A percentile compares a stretch with the other conserved stretches of the same genome.
These are phyloP conservation scores for Sebastes iracundus DNA, from an alignment of 2,797 vertebrate species.

Conservation along the genomic window DNA sequence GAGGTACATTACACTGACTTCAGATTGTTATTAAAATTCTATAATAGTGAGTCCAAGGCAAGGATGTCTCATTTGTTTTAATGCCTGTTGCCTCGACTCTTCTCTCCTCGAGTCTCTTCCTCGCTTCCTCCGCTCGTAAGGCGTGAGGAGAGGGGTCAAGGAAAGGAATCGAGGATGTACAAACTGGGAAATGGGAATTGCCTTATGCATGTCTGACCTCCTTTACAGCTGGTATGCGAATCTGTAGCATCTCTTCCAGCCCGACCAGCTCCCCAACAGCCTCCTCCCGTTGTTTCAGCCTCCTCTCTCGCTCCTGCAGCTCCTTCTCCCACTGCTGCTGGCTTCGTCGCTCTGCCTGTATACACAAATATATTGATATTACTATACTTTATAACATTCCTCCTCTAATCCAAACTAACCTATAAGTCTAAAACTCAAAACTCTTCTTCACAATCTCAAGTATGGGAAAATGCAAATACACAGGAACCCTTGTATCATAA, in stretches of 20 bases:
- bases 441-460: neutral
- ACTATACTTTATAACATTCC: neutral
- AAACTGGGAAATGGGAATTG: too few species aligned
- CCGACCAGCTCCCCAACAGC: slow-evolving; percentile 80
- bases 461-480: neutral
- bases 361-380: neutral
- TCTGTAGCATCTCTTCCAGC: slow-evolving; percentile 84
- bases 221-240: slow-evolving; percentile 46
- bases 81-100: too few species aligned
- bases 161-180: too few species aligned
- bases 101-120: too few species aligned
- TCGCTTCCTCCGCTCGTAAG: too few species aligned
- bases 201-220: slow-evolving; percentile 52
- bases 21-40: neutral
- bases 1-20: neutral
- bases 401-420: neutral
- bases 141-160: fast-evolving
- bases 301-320: slow-evolving; percentile 83
- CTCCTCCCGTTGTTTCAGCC: slow-evolving; percentile 82
- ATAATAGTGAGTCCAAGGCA: neutral
- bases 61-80: too few species aligned
- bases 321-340: slow-evolving; percentile 86
- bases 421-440: neutral
- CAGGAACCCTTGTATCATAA: neutral
- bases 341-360: slow-evolving; percentile 83